Evolutionary conservation across 1,140 invertebrate species (phyloP).

Genomic region (Rhynchophorus ferrugineus): DNA sequence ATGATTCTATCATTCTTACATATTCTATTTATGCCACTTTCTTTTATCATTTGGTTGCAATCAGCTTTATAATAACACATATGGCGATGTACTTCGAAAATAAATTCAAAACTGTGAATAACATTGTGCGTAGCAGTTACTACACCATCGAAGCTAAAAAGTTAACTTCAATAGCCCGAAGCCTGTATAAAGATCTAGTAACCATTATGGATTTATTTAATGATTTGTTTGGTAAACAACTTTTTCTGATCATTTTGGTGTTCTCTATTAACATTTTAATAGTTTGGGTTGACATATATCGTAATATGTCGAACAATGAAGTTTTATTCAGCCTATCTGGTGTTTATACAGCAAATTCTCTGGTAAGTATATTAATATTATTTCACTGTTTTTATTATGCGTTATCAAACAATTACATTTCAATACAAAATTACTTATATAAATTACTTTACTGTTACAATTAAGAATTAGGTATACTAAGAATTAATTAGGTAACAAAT

Average conservation of each 20-base stretch:
- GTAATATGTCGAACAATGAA: background rate
- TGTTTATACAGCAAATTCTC: background rate
- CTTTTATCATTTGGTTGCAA: background rate
- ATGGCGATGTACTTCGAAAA: background rate
- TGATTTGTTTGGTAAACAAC: background rate
- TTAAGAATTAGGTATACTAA: no score
- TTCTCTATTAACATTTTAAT: background rate
- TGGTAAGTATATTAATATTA: background rate
- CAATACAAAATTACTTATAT: no score
- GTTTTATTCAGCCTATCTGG: background rate
- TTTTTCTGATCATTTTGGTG: background rate
- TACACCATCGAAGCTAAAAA: background rate
- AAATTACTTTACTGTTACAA: no score
- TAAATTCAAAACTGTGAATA: background rate
- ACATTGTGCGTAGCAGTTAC: background rate
- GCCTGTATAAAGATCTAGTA: background rate
- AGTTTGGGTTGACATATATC: background rate
- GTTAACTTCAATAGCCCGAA: background rate
- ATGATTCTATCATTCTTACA: background rate
- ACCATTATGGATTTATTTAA: background rate
- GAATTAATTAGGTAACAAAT: no score
- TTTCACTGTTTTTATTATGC: no score
- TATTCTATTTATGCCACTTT: background rate
- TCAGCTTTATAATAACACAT: background rate
- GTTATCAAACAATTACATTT: no score